Percentiles rank a stretch among this genome's conserved stretches.
These are phyloP conservation scores for human DNA, from an alignment of 2,113 vertebrate species.

Conservation along the genomic window GRCh38 chr15:46328501-46329000, in stretches of 20 bases:
- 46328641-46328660: neutral
- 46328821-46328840: neutral
- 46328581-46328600: neutral
- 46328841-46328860: constrained; percentile 1
- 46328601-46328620: neutral
- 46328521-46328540: neutral
- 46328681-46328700: neutral
- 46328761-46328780: neutral
- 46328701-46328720: neutral
- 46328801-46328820: neutral
- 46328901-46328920: neutral
- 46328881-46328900: neutral
- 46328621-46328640: neutral
- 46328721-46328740: neutral
- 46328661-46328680: neutral
- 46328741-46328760: neutral
- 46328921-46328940: neutral
- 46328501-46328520: neutral
- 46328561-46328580: neutral
- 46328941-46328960: neutral
- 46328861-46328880: neutral
- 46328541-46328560: neutral
- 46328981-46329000: neutral
- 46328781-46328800: neutral
- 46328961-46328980: neutral